A percentile compares a stretch with the other conserved stretches of the same genome.
These are phyloP conservation scores for Cerceris rybyensis DNA, from an alignment of 2,888 invertebrate genomes.

Conservation along the genomic window DNA sequence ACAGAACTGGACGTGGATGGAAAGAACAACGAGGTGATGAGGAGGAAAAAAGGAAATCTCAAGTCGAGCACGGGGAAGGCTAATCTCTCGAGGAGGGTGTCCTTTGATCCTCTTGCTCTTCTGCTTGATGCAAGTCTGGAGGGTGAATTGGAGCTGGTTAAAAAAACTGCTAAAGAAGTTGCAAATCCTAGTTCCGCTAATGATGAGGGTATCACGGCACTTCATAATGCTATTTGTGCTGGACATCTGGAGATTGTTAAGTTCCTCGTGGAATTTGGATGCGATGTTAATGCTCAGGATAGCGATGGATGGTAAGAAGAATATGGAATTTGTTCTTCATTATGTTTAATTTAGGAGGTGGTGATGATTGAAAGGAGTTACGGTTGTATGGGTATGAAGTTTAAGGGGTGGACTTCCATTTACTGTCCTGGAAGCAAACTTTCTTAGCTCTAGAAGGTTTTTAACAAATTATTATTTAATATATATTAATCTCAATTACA, in stretches of 20 bases:
- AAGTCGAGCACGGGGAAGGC: conserved; percentile 86
- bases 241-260: conserved; percentile 99
- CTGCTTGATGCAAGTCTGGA: conserved; percentile 98
- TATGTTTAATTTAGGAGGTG: no score
- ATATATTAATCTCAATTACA: no score
- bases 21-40: conserved; percentile 84
- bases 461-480: no score
- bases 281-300: conserved; percentile 99
- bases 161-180: conserved; percentile 96
- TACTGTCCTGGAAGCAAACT: no score
- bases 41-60: conserved; percentile 91
- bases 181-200: conserved; percentile 98
- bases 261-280: conserved; percentile 98
- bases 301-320: conserved; percentile 94
- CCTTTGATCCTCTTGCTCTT: conserved; percentile 98
- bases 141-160: conserved; percentile 98
- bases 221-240: conserved; percentile 99
- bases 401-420: no score
- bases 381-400: no score
- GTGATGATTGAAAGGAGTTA: no score
- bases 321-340: not conserved
- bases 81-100: conserved; percentile 92
- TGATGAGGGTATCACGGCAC: conserved; percentile 99
- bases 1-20: conserved; percentile 56
- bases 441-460: no score